A percentile compares a stretch with the other conserved stretches of the same genome.
Evolutionary conservation across 2,113 vertebrate species (phyloP).

Genomic region (Solea solea): DNA sequence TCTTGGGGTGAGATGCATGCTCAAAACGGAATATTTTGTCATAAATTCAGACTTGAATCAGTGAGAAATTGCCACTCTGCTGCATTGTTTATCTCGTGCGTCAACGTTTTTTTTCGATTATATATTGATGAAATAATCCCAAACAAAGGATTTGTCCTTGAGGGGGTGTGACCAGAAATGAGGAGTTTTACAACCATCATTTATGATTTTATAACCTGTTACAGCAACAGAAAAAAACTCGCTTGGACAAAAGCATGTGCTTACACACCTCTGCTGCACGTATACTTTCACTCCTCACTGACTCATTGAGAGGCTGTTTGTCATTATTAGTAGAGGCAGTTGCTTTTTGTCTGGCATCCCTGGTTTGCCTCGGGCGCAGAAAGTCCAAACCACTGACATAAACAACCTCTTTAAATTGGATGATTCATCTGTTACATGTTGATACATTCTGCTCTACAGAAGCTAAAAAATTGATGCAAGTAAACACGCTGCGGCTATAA

Average conservation of each 20-base stretch:
- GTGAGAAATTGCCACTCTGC: background rate
- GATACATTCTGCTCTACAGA: slow-evolving; percentile 47
- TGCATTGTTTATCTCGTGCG: background rate
- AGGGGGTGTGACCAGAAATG: background rate
- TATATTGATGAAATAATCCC: no score
- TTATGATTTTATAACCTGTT: background rate
- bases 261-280: slow-evolving; percentile 43
- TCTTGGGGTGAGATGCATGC: slow-evolving; percentile 1
- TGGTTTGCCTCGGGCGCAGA: slow-evolving; percentile 74
- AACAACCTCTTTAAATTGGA: slow-evolving; percentile 68
- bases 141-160: background rate
- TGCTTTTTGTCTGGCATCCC: slow-evolving; percentile 70
- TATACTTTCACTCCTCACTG: slow-evolving; percentile 60
- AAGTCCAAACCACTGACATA: slow-evolving; percentile 74
- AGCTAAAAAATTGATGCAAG: slow-evolving; percentile 55
- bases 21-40: background rate
- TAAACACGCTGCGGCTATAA: slow-evolving; percentile 26
- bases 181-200: slow-evolving; percentile 2
- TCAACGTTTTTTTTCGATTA: background rate
- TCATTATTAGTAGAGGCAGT: slow-evolving; percentile 68
- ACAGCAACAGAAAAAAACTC: background rate
- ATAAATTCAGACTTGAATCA: background rate
- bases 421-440: slow-evolving; percentile 74
- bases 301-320: slow-evolving; percentile 68
- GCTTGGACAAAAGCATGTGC: background rate